Evolutionary conservation across 53 echinoderm and acorn worm genomes (phyloP).

Genomic region (Temnopleurus reevesii): DNA sequence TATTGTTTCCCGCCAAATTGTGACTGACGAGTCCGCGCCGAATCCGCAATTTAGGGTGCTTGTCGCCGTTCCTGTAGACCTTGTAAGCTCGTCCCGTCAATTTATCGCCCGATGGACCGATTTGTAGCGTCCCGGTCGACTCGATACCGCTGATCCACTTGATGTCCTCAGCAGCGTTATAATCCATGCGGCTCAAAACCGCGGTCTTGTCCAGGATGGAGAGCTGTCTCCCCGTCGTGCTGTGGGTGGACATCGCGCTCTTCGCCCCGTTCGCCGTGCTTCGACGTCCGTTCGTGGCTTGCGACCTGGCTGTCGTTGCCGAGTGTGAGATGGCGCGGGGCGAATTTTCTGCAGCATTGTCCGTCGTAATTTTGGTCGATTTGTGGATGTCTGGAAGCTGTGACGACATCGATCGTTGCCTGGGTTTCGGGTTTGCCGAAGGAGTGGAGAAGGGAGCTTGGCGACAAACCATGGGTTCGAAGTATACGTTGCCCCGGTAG

Average conservation of each 20-base stretch:
- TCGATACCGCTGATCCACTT: slow-evolving; percentile 87
- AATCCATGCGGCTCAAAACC: slow-evolving; percentile 76
- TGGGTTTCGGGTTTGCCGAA: background rate
- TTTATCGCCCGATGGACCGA: slow-evolving; percentile 53
- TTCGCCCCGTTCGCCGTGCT: slow-evolving; percentile 19
- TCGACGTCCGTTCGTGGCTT: background rate
- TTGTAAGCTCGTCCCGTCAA: slow-evolving; percentile 58
- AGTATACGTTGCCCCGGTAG: slow-evolving; percentile 93
- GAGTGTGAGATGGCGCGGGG: background rate
- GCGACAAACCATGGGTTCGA: slow-evolving; percentile 89
- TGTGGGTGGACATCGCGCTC: slow-evolving; percentile 47
- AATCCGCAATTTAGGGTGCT: slow-evolving; percentile 80
- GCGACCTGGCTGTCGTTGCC: slow-evolving; percentile 9
- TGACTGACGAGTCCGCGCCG: slow-evolving; percentile 92
- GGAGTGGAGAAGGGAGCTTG: slow-evolving; percentile 21
- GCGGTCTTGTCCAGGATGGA: slow-evolving; percentile 79
- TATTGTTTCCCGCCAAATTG: slow-evolving; percentile 52
- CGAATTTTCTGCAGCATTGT: background rate
- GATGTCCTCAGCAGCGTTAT: slow-evolving; percentile 79
- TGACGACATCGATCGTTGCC: background rate
- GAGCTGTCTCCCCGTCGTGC: slow-evolving; percentile 66
- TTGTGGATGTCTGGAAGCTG: background rate
- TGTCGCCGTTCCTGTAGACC: slow-evolving; percentile 63
- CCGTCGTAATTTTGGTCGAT: background rate
- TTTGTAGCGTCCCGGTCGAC: slow-evolving; percentile 79